These are phyloP conservation scores for Sclerodermus sp. DNA, from an alignment of 2,888 invertebrate species.

Conservation along the genomic window DNA sequence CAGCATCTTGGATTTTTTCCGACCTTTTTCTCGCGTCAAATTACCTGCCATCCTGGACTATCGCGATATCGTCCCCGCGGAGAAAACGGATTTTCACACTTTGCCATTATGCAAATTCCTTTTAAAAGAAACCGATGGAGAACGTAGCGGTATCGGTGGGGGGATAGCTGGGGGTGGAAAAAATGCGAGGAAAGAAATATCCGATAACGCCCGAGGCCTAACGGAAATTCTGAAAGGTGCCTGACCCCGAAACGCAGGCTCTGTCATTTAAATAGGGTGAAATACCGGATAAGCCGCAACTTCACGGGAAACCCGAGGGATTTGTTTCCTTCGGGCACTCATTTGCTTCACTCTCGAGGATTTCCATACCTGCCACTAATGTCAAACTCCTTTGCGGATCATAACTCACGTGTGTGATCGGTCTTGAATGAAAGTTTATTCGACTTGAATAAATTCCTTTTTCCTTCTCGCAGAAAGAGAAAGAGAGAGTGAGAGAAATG, in stretches of 20 bases:
- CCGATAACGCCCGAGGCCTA: constrained; percentile 38
- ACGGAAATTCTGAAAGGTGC: constrained; percentile 24
- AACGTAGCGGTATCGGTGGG: constrained; percentile 16
- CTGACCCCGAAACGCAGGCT: neutral
- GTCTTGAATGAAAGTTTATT: no score
- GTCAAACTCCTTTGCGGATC: no score
- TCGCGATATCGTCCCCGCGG: constrained; percentile 30
- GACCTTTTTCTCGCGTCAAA: constrained; percentile 17
- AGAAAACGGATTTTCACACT: constrained; percentile 45
- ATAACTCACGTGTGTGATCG: no score
- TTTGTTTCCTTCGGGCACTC: constrained; percentile 16
- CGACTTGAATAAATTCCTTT: no score
- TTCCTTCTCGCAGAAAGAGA: no score
- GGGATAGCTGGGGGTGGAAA: constrained; percentile 12
- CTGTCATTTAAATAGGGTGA: constrained; percentile 9
- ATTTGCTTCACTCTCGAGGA: constrained; percentile 10
- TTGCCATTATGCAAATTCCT: constrained; percentile 49
- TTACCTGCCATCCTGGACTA: constrained; percentile 32
- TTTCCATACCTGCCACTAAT: no score
- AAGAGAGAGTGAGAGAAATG: no score
- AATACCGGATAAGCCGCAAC: constrained; percentile 25
- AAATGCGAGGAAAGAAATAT: constrained; percentile 28
- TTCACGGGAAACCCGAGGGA: constrained; percentile 6
- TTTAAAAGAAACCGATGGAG: constrained; percentile 35
- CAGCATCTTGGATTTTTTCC: neutral